A percentile compares a stretch with the other conserved stretches of the same genome.
These are phyloP conservation scores for Mastigias papua DNA, from an alignment of 30 jellyfish, hydroid and myxozoan species.

Conservation along the genomic window DNA sequence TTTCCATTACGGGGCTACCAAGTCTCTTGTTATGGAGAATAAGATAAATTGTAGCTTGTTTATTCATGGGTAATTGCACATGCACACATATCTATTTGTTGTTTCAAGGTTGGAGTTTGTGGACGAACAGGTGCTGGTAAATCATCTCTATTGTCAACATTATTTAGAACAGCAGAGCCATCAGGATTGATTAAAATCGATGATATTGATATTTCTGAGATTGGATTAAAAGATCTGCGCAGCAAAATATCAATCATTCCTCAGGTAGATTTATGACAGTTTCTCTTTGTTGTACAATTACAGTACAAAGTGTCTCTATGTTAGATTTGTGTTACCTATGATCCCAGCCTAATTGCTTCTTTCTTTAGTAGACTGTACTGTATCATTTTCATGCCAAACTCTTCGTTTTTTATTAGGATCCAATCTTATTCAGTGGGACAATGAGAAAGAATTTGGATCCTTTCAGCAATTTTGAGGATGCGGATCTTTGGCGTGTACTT, in stretches of 20 bases:
- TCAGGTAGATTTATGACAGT: conserved; percentile 65
- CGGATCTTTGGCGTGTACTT: conserved; percentile 87
- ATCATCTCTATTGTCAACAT: conserved; percentile 89
- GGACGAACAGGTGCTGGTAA: conserved; percentile 99
- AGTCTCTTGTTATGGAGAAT: too few species aligned
- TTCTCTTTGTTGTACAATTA: not conserved
- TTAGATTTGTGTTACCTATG: too few species aligned
- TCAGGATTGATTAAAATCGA: conserved; percentile 77
- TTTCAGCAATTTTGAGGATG: conserved; percentile 70
- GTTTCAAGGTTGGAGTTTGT: conserved; percentile 90
- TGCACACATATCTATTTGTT: not conserved
- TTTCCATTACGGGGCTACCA: too few species aligned
- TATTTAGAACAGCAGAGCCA: conserved; percentile 94
- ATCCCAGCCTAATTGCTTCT: too few species aligned
- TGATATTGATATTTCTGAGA: conserved; percentile 76
- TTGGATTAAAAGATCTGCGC: conserved; percentile 87
- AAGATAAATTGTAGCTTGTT: too few species aligned
- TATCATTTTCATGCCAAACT: too few species aligned
- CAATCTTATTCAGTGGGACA: conserved; percentile 92
- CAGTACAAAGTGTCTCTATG: too few species aligned
- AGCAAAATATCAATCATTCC: conserved; percentile 93
- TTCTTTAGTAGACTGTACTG: too few species aligned
- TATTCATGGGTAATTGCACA: too few species aligned
- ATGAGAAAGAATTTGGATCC: conserved; percentile 95
- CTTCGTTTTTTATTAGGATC: conserved; percentile 61